Conservation (phyloP, 2,888 invertebrate species). For the Plebejus melissa region DNA sequence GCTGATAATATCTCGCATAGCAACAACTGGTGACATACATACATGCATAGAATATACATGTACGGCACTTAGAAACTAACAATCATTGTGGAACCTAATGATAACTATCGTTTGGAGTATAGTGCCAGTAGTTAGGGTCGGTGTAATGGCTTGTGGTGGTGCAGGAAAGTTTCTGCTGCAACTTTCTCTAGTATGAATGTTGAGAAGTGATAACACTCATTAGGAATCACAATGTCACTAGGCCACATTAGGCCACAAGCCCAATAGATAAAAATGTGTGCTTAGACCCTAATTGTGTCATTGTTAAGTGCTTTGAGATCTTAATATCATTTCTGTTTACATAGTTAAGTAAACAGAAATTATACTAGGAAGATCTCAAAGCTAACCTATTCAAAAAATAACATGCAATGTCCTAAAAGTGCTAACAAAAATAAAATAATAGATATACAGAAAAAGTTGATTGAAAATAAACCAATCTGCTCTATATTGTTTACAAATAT, state of each 20-base stretch:
- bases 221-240: conserved; percentile 11
- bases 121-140: neutral
- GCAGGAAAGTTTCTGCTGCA: conserved; percentile 25
- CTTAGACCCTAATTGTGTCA: neutral
- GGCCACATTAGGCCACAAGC: neutral
- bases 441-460: neutral
- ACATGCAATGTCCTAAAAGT: neutral
- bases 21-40: conserved; percentile 69
- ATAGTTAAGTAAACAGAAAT: no score
- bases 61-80: conserved; percentile 52
- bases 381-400: neutral
- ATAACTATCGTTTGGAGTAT: conserved; percentile 44
- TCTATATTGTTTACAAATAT: neutral
- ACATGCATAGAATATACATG: conserved; percentile 45
- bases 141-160: conserved; percentile 9
- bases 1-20: conserved; percentile 58
- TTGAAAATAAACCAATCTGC: neutral
- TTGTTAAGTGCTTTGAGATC: neutral
- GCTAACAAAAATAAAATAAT: neutral
- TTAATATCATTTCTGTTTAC: neutral
- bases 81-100: conserved; percentile 49
- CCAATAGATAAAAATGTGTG: conserved; percentile 2
- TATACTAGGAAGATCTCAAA: neutral
- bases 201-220: neutral
- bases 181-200: conserved; percentile 32